Evolutionary conservation across 2,888 invertebrate species (phyloP).

Genomic region (Lydus trimaculatus): DNA sequence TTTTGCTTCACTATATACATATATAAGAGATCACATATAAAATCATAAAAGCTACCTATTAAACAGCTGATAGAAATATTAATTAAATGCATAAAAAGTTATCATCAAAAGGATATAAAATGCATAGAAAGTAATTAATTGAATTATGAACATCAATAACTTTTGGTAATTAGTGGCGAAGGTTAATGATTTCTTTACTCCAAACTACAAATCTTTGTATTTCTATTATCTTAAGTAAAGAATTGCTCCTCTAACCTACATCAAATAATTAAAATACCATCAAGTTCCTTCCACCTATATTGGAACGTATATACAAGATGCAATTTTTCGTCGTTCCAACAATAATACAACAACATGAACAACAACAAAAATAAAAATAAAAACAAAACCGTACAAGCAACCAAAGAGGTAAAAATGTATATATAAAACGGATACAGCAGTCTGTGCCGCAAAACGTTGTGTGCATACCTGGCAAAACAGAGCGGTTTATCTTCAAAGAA

Average conservation of each 20-base stretch:
- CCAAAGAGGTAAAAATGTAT: not conserved
- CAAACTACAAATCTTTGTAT: no score
- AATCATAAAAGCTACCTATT: no score
- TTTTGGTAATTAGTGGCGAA: no score
- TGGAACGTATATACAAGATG: conserved; percentile 3
- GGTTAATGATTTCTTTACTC: no score
- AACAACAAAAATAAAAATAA: conserved; percentile 15
- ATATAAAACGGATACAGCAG: not conserved
- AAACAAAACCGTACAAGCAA: not conserved
- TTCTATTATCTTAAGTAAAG: no score
- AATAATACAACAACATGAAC: conserved; percentile 27
- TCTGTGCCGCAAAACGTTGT: conserved; percentile 4
- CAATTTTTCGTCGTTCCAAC: conserved; percentile 25
- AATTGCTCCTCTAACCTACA: not conserved
- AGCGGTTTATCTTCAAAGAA: conserved; percentile 57
- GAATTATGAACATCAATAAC: no score
- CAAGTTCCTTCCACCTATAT: conserved; percentile 4
- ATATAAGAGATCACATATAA: no score
- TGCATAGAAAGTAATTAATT: no score
- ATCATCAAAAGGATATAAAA: no score
- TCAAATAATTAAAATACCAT: conserved; percentile 10
- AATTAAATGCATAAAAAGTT: no score
- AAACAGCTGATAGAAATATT: no score
- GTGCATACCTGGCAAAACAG: conserved; percentile 48
- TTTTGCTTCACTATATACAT: no score